A percentile compares a stretch with the other conserved stretches of the same genome.
Conservation (phyloP, 2,888 invertebrate genomes). For the Drosophila suboccidentalis region DNA sequence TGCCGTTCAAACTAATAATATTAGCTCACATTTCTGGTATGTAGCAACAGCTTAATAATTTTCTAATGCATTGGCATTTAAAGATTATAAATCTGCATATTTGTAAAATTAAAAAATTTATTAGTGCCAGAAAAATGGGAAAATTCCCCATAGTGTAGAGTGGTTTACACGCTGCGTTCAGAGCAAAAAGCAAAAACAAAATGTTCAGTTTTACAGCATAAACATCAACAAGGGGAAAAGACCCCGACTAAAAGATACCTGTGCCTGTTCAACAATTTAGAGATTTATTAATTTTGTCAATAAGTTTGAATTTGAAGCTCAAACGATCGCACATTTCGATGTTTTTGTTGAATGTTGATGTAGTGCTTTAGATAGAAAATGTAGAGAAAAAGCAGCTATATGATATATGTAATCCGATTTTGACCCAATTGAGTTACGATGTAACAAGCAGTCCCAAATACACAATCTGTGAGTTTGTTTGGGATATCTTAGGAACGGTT, state of each 20-base stretch:
- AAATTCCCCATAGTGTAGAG: not conserved
- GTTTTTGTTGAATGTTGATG: too few species aligned
- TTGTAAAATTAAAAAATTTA: not conserved
- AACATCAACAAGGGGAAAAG: not conserved
- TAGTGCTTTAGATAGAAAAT: too few species aligned
- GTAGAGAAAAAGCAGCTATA: too few species aligned
- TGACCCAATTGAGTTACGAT: too few species aligned
- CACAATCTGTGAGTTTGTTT: too few species aligned
- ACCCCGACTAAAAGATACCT: not conserved
- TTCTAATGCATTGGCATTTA: not conserved
- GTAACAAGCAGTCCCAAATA: too few species aligned
- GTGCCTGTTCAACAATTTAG: not conserved
- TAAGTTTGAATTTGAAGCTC: too few species aligned
- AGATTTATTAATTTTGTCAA: too few species aligned
- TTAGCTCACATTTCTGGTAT: not conserved
- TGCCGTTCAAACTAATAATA: too few species aligned
- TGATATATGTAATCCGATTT: too few species aligned
- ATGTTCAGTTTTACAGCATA: slow-evolving; percentile 41
- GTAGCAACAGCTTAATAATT: not conserved
- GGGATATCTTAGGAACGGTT: too few species aligned
- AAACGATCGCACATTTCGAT: too few species aligned
- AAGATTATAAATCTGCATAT: not conserved
- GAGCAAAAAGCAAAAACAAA: slow-evolving; percentile 13
- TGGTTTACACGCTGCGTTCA: slow-evolving; percentile 33
- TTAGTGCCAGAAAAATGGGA: not conserved